Evolutionary conservation across 2,888 invertebrate species (phyloP), one percentile per base, ranked within the genome.

Genomic region (Therioaphis trifolii): DNA sequence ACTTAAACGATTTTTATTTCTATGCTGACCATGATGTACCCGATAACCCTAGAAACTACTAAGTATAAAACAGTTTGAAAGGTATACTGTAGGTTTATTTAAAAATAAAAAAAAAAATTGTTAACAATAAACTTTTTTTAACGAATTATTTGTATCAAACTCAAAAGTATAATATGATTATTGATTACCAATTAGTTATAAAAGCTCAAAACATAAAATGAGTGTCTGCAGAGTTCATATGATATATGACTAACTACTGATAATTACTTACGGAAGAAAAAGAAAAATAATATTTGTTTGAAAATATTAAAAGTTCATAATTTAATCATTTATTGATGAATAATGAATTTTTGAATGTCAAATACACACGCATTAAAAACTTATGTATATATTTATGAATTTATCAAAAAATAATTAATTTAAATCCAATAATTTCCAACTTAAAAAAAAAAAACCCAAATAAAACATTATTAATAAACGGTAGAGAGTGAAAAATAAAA

Each of bases 331-430:
- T 18, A 72, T 29, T 29, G 27, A 29, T 49, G 46, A 71, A n/a
- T 69, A 69, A 69, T 69, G 24, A 43, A 43, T 69, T 69, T 21
- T 52, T n/a, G 52, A 49, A 72, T 52, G 49, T n/a, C 72, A 72
- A 49, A 52, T 14, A 49, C 72, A 52, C 14, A 12, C 12, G 29
- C 52, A n/a, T 72, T 72, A 15, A 27, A 72, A 72, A 49, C 72
- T 72, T 29, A 52, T 71, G 11, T 46, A 46, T 27, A 46, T 11
- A 46, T 49, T 71, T 12, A 49, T 27, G 49, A n/a, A 71, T 72
- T 72, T n/a, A 72, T 24, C 29, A n/a, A 27, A 11, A 43, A 72
- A 49, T 52, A 72, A 52, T 72, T 72, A 52, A 72, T 72, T 52
- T 5, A 5, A n/a, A n/a, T 52, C 27, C 2, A 72, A 52, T 29